phyloP scores from a whole-genome alignment of 2,797 vertebrate genomes.

The Xiphophorus birchmanni region DNA sequence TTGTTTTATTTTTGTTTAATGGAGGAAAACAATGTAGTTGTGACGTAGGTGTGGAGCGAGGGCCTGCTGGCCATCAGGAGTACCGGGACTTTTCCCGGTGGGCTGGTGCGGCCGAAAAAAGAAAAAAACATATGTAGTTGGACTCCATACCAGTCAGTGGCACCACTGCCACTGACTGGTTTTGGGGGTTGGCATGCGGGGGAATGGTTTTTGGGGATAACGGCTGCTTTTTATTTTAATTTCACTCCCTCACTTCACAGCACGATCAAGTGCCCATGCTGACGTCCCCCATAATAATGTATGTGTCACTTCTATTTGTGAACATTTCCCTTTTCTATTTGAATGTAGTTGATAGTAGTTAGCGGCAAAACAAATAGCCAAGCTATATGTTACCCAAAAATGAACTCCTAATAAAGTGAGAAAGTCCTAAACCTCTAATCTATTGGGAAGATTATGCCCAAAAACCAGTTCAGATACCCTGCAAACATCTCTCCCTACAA shows the following conservation, averaged over 20 bases:
- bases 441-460: neutral
- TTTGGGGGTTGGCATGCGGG: too few relatives aligned
- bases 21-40: too few relatives aligned
- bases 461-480: constrained; percentile 11
- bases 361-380: neutral
- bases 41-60: too few relatives aligned
- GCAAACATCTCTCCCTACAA: neutral
- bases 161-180: too few relatives aligned
- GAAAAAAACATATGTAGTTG: neutral
- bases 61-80: too few relatives aligned
- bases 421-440: neutral
- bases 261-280: neutral
- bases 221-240: neutral
- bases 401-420: neutral
- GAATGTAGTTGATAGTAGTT: neutral
- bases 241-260: neutral
- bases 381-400: neutral
- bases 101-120: too few relatives aligned
- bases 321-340: neutral
- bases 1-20: neutral
- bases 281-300: neutral
- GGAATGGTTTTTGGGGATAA: neutral
- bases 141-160: too few relatives aligned
- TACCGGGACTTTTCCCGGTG: too few relatives aligned
- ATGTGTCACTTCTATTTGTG: neutral